phyloP scores from a whole-genome alignment of 2,113 vertebrate species.

The Strigops habroptila region DNA sequence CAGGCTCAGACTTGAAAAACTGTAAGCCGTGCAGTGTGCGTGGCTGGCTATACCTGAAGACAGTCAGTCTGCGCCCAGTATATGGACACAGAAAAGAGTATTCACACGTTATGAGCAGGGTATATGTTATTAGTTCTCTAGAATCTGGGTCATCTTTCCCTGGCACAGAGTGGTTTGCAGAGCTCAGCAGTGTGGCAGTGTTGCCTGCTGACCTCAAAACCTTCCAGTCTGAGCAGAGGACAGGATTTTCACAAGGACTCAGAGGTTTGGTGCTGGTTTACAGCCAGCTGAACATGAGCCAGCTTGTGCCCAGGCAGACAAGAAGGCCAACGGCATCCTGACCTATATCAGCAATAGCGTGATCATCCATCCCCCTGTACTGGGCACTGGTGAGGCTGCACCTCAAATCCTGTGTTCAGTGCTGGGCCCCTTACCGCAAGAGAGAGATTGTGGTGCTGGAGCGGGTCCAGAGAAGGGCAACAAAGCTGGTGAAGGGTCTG shows the following conservation, averaged over 20 bases:
- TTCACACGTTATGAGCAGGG: neutral
- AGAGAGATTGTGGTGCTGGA: neutral
- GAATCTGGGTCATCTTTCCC: neutral
- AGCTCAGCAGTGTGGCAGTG: neutral
- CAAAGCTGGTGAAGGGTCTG: neutral
- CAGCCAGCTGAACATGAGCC: neutral
- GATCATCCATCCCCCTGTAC: neutral
- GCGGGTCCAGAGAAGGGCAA: neutral
- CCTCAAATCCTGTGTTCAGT: neutral
- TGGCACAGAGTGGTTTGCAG: neutral
- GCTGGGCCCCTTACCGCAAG: neutral
- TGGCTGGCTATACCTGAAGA: neutral
- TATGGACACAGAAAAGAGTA: neutral
- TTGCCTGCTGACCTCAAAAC: conserved; percentile 8
- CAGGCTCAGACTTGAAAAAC: neutral
- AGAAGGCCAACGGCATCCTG: neutral
- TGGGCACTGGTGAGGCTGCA: neutral
- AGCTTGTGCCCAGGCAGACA: neutral
- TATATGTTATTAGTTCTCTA: neutral
- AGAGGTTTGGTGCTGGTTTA: neutral
- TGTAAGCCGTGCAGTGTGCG: neutral
- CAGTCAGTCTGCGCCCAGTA: neutral
- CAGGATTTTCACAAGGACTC: neutral
- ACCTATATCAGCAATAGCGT: neutral
- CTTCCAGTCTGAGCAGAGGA: neutral